Conservation (phyloP, 2,888 invertebrate genomes). For the Metellina segmentata region DNA sequence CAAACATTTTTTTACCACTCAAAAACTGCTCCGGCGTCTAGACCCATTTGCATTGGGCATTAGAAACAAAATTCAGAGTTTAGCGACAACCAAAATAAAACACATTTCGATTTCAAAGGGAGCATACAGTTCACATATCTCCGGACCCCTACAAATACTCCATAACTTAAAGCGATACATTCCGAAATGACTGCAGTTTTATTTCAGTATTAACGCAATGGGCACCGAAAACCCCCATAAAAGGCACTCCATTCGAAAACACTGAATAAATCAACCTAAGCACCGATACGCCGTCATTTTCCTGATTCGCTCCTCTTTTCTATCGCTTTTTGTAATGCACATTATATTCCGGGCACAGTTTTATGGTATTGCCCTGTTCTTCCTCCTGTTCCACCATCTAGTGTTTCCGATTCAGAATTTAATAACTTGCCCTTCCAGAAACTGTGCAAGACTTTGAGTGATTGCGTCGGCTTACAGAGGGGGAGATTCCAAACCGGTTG, state of each 20-base stretch:
- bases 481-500: neutral
- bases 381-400: neutral
- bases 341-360: constrained; percentile 29
- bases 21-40: neutral
- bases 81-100: constrained; percentile 15
- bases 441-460: neutral
- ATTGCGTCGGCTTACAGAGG: neutral
- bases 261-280: constrained; percentile 50
- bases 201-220: constrained; percentile 43
- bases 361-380: neutral
- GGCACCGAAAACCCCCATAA: constrained; percentile 19
- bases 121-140: constrained; percentile 27
- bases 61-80: constrained; percentile 13
- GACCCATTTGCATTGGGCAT: neutral
- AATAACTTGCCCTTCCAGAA: constrained; percentile 28
- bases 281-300: constrained; percentile 48
- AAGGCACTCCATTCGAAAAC: constrained; percentile 33
- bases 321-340: constrained; percentile 11
- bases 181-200: constrained; percentile 14
- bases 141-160: constrained; percentile 14
- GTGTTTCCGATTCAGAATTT: constrained; percentile 8
- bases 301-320: constrained; percentile 16
- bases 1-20: neutral
- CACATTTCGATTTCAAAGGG: constrained; percentile 28
- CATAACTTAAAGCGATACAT: constrained; percentile 20